Conservation (phyloP, 1,140 invertebrate genomes). For the Varroa destructor region DNA sequence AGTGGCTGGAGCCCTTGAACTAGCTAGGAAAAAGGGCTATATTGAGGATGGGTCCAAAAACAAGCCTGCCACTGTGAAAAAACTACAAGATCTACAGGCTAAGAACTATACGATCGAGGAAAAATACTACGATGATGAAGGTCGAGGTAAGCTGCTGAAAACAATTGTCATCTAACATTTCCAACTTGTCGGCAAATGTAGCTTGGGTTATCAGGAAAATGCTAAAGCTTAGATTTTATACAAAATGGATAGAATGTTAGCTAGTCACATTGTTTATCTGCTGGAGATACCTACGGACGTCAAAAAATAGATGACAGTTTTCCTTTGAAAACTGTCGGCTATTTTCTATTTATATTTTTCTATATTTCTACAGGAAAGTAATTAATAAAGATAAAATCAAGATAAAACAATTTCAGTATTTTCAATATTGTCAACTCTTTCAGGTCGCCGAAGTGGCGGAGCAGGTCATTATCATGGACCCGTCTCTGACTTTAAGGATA, state of each 20-base stretch:
- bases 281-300: too few species aligned
- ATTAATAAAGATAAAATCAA: too few species aligned
- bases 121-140: constrained; percentile 50
- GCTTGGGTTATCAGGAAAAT: background rate
- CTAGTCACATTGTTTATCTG: too few species aligned
- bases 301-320: too few species aligned
- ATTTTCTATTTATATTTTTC: too few species aligned
- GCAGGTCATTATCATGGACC: constrained; percentile 70
- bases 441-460: constrained; percentile 45
- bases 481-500: constrained; percentile 83
- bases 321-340: too few species aligned
- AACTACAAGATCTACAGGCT: constrained; percentile 63
- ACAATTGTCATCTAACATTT: constrained; percentile 36
- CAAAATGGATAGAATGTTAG: too few species aligned
- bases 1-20: constrained; percentile 72
- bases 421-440: constrained; percentile 36
- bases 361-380: too few species aligned
- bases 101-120: constrained; percentile 94
- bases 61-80: constrained; percentile 51
- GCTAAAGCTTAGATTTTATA: constrained; percentile 28
- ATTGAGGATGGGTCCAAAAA: constrained; percentile 62
- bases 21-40: constrained; percentile 89
- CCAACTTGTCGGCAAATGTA: background rate
- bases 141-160: constrained; percentile 48
- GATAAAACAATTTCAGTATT: too few species aligned